A percentile compares a stretch with the other conserved stretches of the same genome.
phyloP scores from a whole-genome alignment of 2,888 invertebrate species.

The Euspilapteryx auroguttella region DNA sequence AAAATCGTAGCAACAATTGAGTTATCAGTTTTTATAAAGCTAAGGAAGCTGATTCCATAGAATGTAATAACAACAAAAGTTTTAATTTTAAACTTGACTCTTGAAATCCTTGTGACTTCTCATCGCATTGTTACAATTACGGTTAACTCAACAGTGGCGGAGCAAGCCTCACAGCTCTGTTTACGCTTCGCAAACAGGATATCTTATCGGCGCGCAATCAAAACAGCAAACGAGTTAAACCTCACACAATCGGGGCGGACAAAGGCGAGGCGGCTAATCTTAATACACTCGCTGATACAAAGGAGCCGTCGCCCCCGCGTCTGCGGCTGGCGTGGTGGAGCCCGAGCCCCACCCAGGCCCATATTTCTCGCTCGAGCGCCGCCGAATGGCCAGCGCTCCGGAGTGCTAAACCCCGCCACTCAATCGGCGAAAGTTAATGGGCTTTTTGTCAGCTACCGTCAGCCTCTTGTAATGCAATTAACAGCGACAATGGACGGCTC shows the following conservation, averaged over 20 bases:
- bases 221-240: constrained; percentile 39
- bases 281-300: constrained; percentile 32
- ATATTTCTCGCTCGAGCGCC: constrained; percentile 48
- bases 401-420: constrained; percentile 34
- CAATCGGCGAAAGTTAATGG: constrained; percentile 50
- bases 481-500: constrained; percentile 46
- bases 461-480: constrained; percentile 59
- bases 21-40: too few species aligned
- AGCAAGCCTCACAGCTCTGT: background rate
- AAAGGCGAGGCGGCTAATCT: constrained; percentile 45
- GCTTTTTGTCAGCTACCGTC: constrained; percentile 41
- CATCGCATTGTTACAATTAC: background rate
- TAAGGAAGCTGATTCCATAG: too few species aligned
- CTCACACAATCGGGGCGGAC: constrained; percentile 33
- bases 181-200: background rate
- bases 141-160: background rate
- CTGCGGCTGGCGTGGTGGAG: constrained; percentile 30
- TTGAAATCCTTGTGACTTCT: too few species aligned
- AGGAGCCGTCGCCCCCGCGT: constrained; percentile 29
- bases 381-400: constrained; percentile 23
- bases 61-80: too few species aligned
- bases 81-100: too few species aligned
- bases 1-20: too few species aligned
- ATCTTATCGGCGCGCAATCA: constrained; percentile 2
- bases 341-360: too few species aligned